phyloP scores from a whole-genome alignment of 2,113 vertebrate species.

The Accipiter virgatus region DNA sequence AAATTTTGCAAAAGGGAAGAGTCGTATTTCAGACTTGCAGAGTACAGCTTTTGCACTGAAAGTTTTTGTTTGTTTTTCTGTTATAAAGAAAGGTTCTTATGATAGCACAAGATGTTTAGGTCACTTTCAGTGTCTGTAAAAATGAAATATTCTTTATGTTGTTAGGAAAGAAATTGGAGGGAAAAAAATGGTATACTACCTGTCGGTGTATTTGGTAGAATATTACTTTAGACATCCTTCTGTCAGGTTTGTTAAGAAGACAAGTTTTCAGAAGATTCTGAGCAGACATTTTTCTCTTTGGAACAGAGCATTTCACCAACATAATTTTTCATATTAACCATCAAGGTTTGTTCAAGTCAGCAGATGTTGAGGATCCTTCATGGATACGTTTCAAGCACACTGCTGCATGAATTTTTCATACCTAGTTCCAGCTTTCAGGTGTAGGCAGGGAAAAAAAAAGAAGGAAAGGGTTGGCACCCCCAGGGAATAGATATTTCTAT shows the following conservation, averaged over 20 bases:
- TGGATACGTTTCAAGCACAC: background rate
- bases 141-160: background rate
- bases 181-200: fast-evolving
- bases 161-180: background rate
- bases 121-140: background rate
- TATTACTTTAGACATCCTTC: background rate
- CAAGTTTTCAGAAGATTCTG: background rate
- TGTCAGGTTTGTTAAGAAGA: background rate
- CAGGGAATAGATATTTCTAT: background rate
- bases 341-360: slow-evolving; percentile 4
- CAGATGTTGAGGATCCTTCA: slow-evolving; percentile 56
- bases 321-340: background rate
- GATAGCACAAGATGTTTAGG: background rate
- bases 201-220: background rate
- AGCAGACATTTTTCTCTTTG: background rate
- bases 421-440: slow-evolving; percentile 33
- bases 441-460: background rate
- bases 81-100: background rate
- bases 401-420: slow-evolving; percentile 68
- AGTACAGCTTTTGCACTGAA: background rate
- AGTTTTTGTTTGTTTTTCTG: background rate
- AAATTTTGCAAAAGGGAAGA: background rate
- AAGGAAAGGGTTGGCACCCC: background rate
- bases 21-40: background rate
- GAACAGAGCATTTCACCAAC: background rate